phyloP scores from a whole-genome alignment of 2,113 vertebrate genomes.

The Stegastes partitus region DNA sequence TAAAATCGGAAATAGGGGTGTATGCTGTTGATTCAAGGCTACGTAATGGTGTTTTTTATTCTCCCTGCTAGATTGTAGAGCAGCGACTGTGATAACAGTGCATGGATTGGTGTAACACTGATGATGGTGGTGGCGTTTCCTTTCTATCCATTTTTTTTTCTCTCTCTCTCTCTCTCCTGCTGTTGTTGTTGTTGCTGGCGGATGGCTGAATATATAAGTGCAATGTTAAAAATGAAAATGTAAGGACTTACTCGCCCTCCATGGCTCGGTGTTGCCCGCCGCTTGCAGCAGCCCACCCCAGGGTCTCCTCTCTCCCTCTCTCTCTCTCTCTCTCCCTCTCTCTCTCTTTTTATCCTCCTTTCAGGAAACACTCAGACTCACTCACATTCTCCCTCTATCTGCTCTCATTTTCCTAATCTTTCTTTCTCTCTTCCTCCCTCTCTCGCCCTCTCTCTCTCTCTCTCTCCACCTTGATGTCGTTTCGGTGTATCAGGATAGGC shows the following conservation, averaged over 20 bases:
- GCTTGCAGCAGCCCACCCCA: constrained; percentile 84
- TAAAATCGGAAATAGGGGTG: constrained; percentile 72
- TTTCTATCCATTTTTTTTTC: constrained; percentile 35
- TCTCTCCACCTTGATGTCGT: constrained; percentile 85
- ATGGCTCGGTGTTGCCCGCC: constrained; percentile 87
- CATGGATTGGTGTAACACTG: constrained; percentile 62
- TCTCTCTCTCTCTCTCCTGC: no score
- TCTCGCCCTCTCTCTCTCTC: constrained; percentile 66
- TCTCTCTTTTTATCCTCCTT: constrained; percentile 81
- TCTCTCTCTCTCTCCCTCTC: constrained; percentile 38
- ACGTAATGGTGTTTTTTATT: constrained; percentile 84
- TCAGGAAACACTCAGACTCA: constrained; percentile 75
- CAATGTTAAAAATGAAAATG: constrained; percentile 80
- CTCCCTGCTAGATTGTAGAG: constrained; percentile 67
- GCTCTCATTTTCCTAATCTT: constrained; percentile 83
- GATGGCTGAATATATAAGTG: constrained; percentile 57
- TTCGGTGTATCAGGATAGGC: constrained; percentile 86
- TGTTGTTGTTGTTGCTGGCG: background rate
- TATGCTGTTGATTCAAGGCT: constrained; percentile 80
- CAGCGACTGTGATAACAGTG: constrained; percentile 59
- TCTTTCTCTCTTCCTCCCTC: constrained; percentile 70
- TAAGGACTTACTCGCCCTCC: constrained; percentile 90
- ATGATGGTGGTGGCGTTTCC: constrained; percentile 60
- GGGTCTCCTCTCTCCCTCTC: constrained; percentile 75
- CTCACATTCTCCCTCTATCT: constrained; percentile 81